phyloP scores from a whole-genome alignment of 2,888 invertebrate species.

The Anoplius nigerrimus region DNA sequence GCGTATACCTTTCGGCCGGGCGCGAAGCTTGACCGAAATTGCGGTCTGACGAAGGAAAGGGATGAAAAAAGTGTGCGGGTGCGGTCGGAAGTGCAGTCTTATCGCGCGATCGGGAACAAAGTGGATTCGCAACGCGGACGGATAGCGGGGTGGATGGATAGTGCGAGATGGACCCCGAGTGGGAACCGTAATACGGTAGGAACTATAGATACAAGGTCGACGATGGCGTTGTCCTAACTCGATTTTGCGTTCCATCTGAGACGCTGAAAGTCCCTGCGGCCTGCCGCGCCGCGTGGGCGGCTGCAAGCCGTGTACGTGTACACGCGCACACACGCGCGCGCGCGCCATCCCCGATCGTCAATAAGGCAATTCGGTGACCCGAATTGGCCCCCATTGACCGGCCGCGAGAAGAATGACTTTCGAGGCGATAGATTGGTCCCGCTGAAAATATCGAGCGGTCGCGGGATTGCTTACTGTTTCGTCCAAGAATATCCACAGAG shows the following conservation, averaged over 20 bases:
- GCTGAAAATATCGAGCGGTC: slow-evolving; percentile 28
- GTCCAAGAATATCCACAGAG: too few species aligned
- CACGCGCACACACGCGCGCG: too few species aligned
- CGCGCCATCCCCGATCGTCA: slow-evolving; percentile 64
- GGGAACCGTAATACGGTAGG: slow-evolving; percentile 34
- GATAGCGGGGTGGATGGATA: background rate
- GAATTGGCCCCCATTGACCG: slow-evolving; percentile 66
- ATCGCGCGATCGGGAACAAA: background rate
- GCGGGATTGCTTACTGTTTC: too few species aligned
- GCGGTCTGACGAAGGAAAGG: too few species aligned
- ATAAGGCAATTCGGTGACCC: slow-evolving; percentile 74
- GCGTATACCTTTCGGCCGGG: too few species aligned
- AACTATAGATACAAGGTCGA: slow-evolving; percentile 20
- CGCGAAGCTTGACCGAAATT: background rate
- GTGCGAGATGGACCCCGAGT: background rate
- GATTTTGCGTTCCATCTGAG: slow-evolving; percentile 74
- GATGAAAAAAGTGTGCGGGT: too few species aligned
- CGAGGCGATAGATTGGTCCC: slow-evolving; percentile 44
- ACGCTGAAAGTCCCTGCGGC: slow-evolving; percentile 65
- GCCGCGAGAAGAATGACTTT: slow-evolving; percentile 55
- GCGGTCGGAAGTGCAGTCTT: background rate
- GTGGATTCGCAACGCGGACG: background rate
- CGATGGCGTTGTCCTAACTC: slow-evolving; percentile 65
- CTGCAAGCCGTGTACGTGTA: too few species aligned
- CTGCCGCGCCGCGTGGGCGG: slow-evolving; percentile 13